These are phyloP conservation scores for Leptinotarsa tumamoca DNA, from an alignment of 2,888 invertebrate genomes.

Conservation along the genomic window DNA sequence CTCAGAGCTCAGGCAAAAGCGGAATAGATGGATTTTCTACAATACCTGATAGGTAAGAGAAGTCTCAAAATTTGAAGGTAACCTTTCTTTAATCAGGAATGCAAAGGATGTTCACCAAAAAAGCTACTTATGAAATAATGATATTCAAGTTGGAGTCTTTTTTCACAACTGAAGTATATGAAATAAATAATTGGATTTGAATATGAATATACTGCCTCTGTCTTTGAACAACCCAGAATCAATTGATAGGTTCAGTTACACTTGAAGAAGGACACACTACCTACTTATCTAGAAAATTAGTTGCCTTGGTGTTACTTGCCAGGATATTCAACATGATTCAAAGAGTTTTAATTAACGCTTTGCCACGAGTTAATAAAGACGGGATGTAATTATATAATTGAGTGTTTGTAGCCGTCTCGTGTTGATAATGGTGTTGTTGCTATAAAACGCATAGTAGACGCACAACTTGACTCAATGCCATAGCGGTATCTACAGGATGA, in stretches of 20 bases:
- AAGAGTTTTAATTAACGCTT: not conserved
- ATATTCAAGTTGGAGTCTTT: too few species aligned
- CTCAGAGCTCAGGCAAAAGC: too few species aligned
- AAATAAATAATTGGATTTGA: too few species aligned
- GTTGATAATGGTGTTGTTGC: not conserved
- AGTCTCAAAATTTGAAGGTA: too few species aligned
- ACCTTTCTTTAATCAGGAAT: too few species aligned
- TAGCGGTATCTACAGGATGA: too few species aligned
- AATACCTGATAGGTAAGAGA: too few species aligned
- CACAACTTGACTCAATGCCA: not conserved
- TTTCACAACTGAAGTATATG: too few species aligned
- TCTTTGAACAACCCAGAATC: not conserved
- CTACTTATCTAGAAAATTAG: not conserved
- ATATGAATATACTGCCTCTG: too few species aligned
- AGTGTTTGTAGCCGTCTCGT: not conserved
- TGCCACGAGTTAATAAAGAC: conserved; percentile 1
- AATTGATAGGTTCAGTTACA: not conserved
- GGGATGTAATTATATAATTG: conserved; percentile 5
- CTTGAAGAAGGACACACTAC: not conserved
- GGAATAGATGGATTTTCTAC: too few species aligned
- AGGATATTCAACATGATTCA: not conserved
- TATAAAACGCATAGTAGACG: not conserved
- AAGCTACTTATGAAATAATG: too few species aligned
- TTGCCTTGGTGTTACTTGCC: not conserved
- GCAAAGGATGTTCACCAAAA: too few species aligned